Evolutionary conservation across 1,140 invertebrate species (phyloP).

Genomic region (Caenorhabditis remanei): DNA sequence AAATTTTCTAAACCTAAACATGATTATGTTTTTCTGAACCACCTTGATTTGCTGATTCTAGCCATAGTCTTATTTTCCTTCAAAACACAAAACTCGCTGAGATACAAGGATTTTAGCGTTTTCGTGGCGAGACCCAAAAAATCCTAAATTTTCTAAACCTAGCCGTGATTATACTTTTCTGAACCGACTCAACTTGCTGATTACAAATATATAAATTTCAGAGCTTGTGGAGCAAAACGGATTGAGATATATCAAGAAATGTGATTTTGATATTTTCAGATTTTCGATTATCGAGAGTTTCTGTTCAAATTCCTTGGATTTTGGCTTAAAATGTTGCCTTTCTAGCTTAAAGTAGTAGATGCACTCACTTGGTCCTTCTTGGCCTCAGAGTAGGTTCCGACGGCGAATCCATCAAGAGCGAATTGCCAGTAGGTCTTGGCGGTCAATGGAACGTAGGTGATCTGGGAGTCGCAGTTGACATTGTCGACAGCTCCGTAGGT

Average conservation of each 20-base stretch:
- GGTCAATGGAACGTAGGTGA: constrained; percentile 68
- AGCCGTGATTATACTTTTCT: not conserved
- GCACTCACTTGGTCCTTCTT: constrained; percentile 59
- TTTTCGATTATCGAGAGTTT: not conserved
- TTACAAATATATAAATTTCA: not conserved
- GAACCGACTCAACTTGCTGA: not conserved
- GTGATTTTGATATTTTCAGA: too few species aligned
- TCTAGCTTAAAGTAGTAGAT: too few species aligned
- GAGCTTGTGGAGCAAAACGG: too few species aligned
- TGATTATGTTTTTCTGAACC: too few species aligned
- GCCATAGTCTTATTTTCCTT: not conserved
- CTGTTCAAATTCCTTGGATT: not conserved
- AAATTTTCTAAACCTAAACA: too few species aligned
- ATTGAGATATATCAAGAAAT: too few species aligned
- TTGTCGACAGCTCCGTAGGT: constrained; percentile 71
- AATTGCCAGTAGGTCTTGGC: constrained; percentile 72
- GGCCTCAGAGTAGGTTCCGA: constrained; percentile 67
- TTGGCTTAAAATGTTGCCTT: not conserved
- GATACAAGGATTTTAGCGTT: too few species aligned
- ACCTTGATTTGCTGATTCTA: not conserved
- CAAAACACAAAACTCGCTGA: not conserved
- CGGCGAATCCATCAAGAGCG: constrained; percentile 62
- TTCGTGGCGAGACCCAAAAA: too few species aligned
- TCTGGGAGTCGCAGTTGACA: constrained; percentile 67
- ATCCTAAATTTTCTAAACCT: too few species aligned